These are phyloP conservation scores for Chanos chanos DNA, from an alignment of 2,797 vertebrate species.

Conservation along the genomic window DNA sequence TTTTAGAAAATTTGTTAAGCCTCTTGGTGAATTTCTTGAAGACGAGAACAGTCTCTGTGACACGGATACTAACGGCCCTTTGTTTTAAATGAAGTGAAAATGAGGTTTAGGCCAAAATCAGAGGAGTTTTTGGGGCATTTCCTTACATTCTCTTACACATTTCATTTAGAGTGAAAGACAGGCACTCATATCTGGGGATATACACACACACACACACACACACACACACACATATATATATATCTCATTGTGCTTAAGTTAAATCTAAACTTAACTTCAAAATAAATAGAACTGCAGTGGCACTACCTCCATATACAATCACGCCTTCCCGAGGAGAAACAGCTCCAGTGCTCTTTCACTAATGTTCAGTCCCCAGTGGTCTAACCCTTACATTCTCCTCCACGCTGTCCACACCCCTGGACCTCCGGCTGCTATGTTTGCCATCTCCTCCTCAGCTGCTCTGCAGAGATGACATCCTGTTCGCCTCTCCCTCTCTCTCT, in stretches of 20 bases:
- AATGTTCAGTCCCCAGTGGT: background rate
- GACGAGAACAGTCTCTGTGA: too few species aligned
- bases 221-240: too few species aligned
- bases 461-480: slow-evolving; percentile 15
- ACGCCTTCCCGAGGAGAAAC: background rate
- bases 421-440: slow-evolving; percentile 10
- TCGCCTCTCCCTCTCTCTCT: background rate
- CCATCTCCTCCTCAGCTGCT: slow-evolving; percentile 15
- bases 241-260: too few species aligned
- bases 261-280: background rate
- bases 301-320: background rate
- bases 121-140: too few species aligned
- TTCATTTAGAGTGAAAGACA: too few species aligned
- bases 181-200: too few species aligned
- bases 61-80: too few species aligned
- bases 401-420: background rate
- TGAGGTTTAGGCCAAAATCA: background rate
- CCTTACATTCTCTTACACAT: too few species aligned
- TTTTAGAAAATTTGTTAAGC: too few species aligned
- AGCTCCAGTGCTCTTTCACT: background rate
- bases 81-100: too few species aligned
- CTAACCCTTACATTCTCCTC: background rate
- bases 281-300: background rate
- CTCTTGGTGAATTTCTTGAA: too few species aligned
- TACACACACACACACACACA: too few species aligned